Conservation (phyloP, 1,140 invertebrate genomes). For the Drosophila carrolli region DNA sequence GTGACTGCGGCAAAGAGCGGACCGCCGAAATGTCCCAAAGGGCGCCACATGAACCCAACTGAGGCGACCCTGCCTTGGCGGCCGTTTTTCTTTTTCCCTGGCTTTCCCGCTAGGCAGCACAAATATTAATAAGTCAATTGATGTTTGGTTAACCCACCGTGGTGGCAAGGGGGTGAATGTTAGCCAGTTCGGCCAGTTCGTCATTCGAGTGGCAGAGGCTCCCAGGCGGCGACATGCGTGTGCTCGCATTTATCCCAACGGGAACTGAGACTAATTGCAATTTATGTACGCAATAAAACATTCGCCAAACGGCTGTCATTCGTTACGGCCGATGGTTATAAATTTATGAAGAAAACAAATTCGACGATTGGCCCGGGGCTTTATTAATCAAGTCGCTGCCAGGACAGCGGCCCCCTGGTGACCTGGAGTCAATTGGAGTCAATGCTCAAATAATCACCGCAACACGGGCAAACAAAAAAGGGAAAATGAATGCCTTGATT, state of each 20-base stretch:
- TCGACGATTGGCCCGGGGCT: conserved; percentile 47
- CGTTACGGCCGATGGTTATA: conserved; percentile 73
- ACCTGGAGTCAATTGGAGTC: conserved; percentile 65
- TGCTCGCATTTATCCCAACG: conserved; percentile 73
- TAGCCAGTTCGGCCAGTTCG: conserved; percentile 45
- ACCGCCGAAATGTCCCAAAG: conserved; percentile 31
- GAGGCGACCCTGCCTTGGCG: conserved; percentile 18
- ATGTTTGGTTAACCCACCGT: conserved; percentile 78
- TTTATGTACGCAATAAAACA: conserved; percentile 83
- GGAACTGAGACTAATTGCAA: conserved; percentile 77
- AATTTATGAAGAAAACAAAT: conserved; percentile 79
- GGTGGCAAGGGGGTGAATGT: conserved; percentile 2
- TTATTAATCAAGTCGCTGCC: conserved; percentile 69
- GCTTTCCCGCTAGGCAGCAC: conserved; percentile 25
- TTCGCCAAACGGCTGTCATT: conserved; percentile 70
- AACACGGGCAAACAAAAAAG: background rate
- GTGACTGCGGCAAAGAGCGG: conserved; percentile 56
- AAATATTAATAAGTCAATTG: conserved; percentile 83
- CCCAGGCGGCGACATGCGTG: conserved; percentile 71
- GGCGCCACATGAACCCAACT: conserved; percentile 70
- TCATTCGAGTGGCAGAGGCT: conserved; percentile 43
- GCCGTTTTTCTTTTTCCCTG: conserved; percentile 19
- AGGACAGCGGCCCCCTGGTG: conserved; percentile 13
- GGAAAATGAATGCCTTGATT: conserved; percentile 43
- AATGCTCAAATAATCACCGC: conserved; percentile 63